Evolutionary conservation across 2,797 vertebrate genomes (phyloP), one percentile per base, ranked within the genome.

Genomic region (Acanthurus tractus): DNA sequence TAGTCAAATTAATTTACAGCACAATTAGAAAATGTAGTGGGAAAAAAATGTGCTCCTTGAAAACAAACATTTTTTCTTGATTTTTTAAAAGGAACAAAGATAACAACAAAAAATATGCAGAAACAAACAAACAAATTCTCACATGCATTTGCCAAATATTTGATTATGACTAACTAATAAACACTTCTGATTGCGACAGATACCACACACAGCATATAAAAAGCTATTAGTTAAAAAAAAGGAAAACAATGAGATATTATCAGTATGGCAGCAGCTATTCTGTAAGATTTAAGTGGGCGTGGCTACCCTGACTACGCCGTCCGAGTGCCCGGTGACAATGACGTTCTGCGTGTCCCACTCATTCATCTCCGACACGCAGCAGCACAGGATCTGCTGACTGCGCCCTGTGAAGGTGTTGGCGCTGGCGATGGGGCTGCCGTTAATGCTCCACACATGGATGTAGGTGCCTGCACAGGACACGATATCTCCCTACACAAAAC

Each of bases 321-420:
- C 98, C 0, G 98, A 99, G 92, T 99, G 98, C 18, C 98, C 98
- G 0, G 98, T 99, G 52, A 99, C 96, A 1, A 99, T 97, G 89
- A 99, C 98, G 0, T 99, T 99, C 95, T 99, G 98, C 0, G 97
- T 99, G 90, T 99, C 98, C 98, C 98, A 99, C 74, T 99, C 98
- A 0, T 99, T 98, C 98, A 99, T 99, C 94, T 99, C 98, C 0
- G 98, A 99, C 80, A 99, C 94, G 58, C 98, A 98, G 92, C 98
- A 99, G 92, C 98, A 99, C 71, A 97, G 82, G 45, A 99, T 99
- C 76, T 98, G 97, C 92, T 99, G 98, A 88, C 97, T 99, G 78
- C 97, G 94, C 8, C 98, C 98, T 0, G 98, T 99, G 94, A 99
- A 99, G 0, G 98, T 99, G 94, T 99, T 99, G 4, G 97, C 97